A percentile compares a stretch with the other conserved stretches of the same genome.
These are phyloP conservation scores for Hydrozoanthus tunicans DNA, from an alignment of 64 coral and sea anemone species.

Conservation along the genomic window DNA sequence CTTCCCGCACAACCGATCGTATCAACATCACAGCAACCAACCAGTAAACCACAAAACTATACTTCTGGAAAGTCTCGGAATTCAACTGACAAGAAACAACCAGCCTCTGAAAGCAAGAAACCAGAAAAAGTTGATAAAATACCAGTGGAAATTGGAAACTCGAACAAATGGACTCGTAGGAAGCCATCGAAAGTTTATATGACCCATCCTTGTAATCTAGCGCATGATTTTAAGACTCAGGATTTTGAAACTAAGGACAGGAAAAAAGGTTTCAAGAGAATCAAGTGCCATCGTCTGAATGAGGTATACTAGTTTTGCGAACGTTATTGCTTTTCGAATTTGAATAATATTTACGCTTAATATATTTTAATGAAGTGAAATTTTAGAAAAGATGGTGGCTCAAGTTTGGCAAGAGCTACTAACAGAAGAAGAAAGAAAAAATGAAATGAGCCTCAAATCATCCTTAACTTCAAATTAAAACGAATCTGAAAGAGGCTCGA, in stretches of 20 bases:
- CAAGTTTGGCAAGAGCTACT: too few species aligned
- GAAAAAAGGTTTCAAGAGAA: neutral
- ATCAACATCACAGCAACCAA: neutral
- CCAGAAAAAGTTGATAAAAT: neutral
- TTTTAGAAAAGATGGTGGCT: too few species aligned
- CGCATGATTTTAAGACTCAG: constrained; percentile 9
- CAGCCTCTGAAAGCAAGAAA: neutral
- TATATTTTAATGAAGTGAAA: too few species aligned
- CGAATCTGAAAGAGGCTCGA: too few species aligned
- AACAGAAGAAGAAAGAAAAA: too few species aligned
- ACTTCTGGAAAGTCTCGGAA: neutral
- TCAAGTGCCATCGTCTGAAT: constrained; percentile 41
- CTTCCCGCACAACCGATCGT: constrained; percentile 6
- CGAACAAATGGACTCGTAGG: neutral
- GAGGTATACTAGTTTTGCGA: constrained; percentile 2
- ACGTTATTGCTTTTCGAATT: too few species aligned
- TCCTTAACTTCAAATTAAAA: too few species aligned
- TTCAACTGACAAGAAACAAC: neutral
- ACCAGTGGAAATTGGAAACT: neutral
- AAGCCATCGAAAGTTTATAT: neutral
- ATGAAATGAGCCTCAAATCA: too few species aligned
- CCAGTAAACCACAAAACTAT: neutral
- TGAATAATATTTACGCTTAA: too few species aligned
- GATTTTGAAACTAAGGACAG: constrained; percentile 28
- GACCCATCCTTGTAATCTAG: constrained; percentile 27